phyloP scores from a whole-genome alignment of 2,797 vertebrate genomes.

The Xyrichtys novacula region DNA sequence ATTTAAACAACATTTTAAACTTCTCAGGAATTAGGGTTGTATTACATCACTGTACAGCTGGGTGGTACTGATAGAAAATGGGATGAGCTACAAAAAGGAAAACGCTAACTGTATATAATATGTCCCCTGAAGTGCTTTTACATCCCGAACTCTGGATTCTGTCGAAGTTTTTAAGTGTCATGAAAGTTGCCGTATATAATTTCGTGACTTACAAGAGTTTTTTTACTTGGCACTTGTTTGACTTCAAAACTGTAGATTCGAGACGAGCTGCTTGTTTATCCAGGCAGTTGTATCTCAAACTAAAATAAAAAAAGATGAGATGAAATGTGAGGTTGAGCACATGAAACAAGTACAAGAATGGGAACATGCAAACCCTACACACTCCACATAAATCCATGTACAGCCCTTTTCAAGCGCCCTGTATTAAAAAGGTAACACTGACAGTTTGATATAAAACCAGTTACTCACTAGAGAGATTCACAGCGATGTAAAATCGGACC shows the following conservation, averaged over 20 bases:
- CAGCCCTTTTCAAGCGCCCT: constrained; percentile 3
- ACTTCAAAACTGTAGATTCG: constrained; percentile 75
- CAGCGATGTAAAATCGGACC: constrained; percentile 78
- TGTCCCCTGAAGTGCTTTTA: no score
- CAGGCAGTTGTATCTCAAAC: constrained; percentile 81
- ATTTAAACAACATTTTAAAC: no score
- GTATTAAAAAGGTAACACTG: background rate
- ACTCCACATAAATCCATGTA: no score
- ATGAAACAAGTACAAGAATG: no score
- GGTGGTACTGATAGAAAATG: no score
- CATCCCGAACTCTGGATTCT: no score
- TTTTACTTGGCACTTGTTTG: constrained; percentile 74
- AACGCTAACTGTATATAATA: no score
- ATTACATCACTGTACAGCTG: no score
- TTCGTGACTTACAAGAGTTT: constrained; percentile 76
- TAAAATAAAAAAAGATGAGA: constrained; percentile 52
- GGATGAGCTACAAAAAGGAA: no score
- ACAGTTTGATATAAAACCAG: background rate
- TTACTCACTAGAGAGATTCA: constrained; percentile 80
- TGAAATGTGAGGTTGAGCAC: constrained; percentile 4
- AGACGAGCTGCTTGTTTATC: constrained; percentile 73
- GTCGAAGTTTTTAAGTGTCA: no score
- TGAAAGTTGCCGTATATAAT: background rate
- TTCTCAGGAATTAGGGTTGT: no score
- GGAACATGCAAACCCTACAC: background rate